Percentiles rank a stretch among this genome's conserved stretches.
phyloP scores from a whole-genome alignment of 1,140 invertebrate species.

The Saccostrea cuccullata region DNA sequence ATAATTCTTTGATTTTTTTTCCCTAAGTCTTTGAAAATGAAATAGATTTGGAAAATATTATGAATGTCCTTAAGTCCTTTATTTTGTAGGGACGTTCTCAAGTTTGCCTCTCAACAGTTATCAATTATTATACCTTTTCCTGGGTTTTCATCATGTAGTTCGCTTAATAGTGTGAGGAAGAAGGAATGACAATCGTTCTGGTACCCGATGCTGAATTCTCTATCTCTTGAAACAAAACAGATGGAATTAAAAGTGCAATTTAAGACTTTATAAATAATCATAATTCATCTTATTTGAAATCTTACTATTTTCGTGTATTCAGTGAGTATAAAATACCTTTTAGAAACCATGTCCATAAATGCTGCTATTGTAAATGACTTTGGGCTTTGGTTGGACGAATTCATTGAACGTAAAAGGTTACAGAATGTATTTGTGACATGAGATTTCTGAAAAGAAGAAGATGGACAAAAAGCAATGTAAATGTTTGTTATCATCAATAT shows the following conservation, averaged over 20 bases:
- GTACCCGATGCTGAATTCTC: background rate
- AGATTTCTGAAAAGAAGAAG: too few species aligned
- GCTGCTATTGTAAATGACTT: background rate
- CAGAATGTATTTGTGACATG: background rate
- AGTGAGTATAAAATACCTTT: background rate
- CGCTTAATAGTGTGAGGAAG: background rate
- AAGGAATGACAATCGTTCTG: constrained; percentile 3
- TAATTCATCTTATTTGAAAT: too few species aligned
- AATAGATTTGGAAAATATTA: too few species aligned
- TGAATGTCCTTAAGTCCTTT: too few species aligned
- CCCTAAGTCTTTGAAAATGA: too few species aligned
- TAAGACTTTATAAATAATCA: too few species aligned
- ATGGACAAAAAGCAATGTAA: too few species aligned
- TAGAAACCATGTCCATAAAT: background rate
- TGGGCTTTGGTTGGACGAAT: background rate
- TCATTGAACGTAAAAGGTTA: background rate
- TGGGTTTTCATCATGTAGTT: background rate
- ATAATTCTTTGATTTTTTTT: too few species aligned
- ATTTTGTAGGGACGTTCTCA: too few species aligned
- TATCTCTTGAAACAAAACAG: background rate
- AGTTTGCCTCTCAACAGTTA: too few species aligned
- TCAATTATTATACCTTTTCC: background rate
- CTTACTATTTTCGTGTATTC: background rate
- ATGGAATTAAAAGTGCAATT: too few species aligned
- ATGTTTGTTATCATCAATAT: too few species aligned